Evolutionary conservation across 2,888 invertebrate genomes (phyloP).

Genomic region (Mystacides longicornis): DNA sequence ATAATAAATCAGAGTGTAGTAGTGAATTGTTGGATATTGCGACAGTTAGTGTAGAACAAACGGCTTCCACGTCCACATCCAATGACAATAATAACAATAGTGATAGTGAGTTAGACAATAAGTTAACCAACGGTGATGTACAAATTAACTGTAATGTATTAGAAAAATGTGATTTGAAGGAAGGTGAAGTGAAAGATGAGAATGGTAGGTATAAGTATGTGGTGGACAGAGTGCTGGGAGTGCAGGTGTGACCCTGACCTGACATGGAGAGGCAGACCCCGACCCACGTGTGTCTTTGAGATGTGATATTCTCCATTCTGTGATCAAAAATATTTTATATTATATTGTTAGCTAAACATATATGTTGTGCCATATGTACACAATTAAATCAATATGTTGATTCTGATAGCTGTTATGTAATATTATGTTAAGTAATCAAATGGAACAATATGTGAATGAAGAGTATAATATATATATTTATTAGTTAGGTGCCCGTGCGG

Average conservation of each 20-base stretch:
- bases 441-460: too few species aligned
- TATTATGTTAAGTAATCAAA: too few species aligned
- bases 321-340: background rate
- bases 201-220: constrained; percentile 69
- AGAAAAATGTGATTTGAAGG: background rate
- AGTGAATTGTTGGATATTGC: background rate
- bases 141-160: constrained; percentile 1
- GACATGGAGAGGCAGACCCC: background rate
- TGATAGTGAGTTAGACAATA: constrained; percentile 3
- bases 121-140: constrained; percentile 7
- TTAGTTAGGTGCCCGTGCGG: too few species aligned
- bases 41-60: background rate
- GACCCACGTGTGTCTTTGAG: background rate
- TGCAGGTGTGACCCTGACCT: constrained; percentile 61
- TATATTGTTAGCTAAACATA: background rate
- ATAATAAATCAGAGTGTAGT: background rate
- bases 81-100: background rate
- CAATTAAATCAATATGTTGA: too few species aligned
- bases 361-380: background rate
- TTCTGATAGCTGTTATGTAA: too few species aligned
- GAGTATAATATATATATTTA: too few species aligned
- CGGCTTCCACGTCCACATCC: background rate
- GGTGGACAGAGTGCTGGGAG: constrained; percentile 75
- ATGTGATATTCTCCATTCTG: background rate
- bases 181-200: constrained; percentile 28